Conservation (phyloP, 64 coral and sea anemone genomes). For the Stichodactyla helianthus region DNA sequence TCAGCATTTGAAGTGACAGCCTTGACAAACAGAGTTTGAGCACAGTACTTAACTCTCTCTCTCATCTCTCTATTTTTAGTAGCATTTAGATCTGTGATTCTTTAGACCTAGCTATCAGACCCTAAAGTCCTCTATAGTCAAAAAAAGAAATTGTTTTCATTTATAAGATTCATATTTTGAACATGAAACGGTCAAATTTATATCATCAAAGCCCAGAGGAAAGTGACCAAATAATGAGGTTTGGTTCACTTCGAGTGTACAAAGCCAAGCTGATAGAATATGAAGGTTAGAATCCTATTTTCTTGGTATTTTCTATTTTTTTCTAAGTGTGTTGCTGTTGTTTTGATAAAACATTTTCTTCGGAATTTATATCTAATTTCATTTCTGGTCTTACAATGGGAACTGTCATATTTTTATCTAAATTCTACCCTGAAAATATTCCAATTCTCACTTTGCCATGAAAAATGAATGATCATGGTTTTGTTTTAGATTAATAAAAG, state of each 20-base stretch:
- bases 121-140: neutral
- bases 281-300: neutral
- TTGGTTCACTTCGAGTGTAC: slow-evolving; percentile 2
- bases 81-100: neutral
- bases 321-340: neutral
- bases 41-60: neutral
- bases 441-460: no score
- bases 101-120: neutral
- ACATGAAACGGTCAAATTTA: neutral
- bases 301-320: neutral
- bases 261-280: neutral
- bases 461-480: no score
- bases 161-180: neutral
- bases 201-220: neutral
- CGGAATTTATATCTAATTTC: neutral
- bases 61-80: neutral
- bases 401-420: neutral
- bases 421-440: no score
- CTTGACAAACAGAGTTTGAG: neutral
- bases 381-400: neutral
- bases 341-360: neutral
- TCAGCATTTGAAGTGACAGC: neutral
- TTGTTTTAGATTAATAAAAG: no score
- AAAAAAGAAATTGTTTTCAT: neutral
- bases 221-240: neutral